Conservation (phyloP, 2,113 vertebrate genomes). For the Argyrosomus japonicus region DNA sequence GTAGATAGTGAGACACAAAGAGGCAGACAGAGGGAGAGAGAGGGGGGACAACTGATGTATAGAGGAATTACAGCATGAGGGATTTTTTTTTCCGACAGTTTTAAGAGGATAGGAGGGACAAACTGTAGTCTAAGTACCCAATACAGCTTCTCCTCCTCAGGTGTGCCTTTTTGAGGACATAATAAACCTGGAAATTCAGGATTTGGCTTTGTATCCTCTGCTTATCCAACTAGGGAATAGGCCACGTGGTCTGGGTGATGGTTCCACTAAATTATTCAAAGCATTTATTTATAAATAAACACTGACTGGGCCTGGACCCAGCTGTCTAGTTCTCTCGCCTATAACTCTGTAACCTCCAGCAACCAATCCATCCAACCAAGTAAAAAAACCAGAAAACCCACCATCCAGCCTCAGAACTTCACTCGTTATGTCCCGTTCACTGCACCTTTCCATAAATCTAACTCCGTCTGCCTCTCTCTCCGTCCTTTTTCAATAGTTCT, state of each 20-base stretch:
- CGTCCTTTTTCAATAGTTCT: neutral
- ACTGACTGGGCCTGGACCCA: conserved; percentile 46
- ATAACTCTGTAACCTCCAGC: conserved; percentile 34
- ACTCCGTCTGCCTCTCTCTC: neutral
- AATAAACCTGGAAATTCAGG: conserved; percentile 17
- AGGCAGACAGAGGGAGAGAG: neutral
- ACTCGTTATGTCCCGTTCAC: conserved; percentile 1
- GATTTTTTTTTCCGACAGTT: conserved; percentile 16
- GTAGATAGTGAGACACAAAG: conserved; percentile 42
- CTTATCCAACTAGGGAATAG: conserved; percentile 44
- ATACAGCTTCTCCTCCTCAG: conserved; percentile 1
- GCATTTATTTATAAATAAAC: conserved; percentile 75
- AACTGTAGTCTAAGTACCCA: neutral
- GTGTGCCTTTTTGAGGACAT: conserved; percentile 6
- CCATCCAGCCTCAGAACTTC: conserved; percentile 10
- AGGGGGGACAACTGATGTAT: conserved; percentile 3
- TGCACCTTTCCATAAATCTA: conserved; percentile 14
- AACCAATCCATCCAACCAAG: conserved; percentile 40
- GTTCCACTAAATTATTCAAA: conserved; percentile 74
- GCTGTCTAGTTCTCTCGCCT: conserved; percentile 50
- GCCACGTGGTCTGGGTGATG: conserved; percentile 57
- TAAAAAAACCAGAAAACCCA: conserved; percentile 19
- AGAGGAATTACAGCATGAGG: conserved; percentile 5
- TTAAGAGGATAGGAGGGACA: neutral
- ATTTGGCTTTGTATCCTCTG: conserved; percentile 25